phyloP scores from a whole-genome alignment of 2,113 vertebrate species.

The Grus americana region DNA sequence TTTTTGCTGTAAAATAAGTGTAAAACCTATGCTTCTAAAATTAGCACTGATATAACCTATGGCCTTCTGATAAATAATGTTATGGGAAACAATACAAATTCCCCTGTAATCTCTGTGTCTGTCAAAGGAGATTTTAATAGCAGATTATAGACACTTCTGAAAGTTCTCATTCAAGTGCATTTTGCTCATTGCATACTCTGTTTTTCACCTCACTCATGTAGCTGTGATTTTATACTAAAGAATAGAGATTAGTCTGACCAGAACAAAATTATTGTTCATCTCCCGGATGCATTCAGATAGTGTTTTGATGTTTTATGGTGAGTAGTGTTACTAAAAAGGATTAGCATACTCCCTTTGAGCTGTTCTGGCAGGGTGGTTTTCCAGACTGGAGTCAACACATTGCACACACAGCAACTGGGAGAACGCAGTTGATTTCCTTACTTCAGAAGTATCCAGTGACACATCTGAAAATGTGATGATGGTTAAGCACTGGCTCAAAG shows the following conservation, averaged over 20 bases:
- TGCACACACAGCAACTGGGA: not conserved
- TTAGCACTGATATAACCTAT: not conserved
- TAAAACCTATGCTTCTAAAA: not conserved
- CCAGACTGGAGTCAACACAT: not conserved
- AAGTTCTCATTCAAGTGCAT: not conserved
- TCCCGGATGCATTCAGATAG: conserved; percentile 29
- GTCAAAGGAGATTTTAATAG: not conserved
- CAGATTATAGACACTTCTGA: not conserved
- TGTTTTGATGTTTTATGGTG: conserved; percentile 38
- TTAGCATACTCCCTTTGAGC: conserved; percentile 42
- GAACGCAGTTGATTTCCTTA: not conserved
- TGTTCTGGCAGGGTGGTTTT: conserved; percentile 50
- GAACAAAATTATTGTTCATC: conserved; percentile 20
- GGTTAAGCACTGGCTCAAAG: conserved; percentile 42
- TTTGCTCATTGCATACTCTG: not conserved
- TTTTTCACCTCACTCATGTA: not conserved
- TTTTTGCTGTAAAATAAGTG: not conserved
- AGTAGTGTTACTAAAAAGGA: conserved; percentile 28
- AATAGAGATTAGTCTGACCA: conserved; percentile 22
- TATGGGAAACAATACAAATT: not conserved
- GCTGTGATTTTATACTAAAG: conserved; percentile 20
- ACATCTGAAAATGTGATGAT: conserved; percentile 40
- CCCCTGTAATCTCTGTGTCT: not conserved
- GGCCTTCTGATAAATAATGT: not conserved
- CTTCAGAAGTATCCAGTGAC: conserved; percentile 46